Evolutionary conservation across 2,797 vertebrate species (phyloP).

Genomic region (Clarias laeviceps): DNA sequence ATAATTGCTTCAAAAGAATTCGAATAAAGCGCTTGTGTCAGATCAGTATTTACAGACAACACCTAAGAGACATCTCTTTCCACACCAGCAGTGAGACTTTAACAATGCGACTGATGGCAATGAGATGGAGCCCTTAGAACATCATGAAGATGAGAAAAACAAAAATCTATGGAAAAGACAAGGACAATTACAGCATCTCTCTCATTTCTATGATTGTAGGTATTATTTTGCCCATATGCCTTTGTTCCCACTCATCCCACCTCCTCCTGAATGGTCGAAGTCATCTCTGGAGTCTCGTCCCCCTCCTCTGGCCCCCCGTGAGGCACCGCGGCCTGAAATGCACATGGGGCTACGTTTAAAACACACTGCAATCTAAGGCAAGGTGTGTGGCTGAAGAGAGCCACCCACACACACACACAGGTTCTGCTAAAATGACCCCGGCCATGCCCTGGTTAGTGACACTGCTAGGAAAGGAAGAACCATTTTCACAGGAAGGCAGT

Average conservation of each 20-base stretch:
- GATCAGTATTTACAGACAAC: constrained; percentile 44
- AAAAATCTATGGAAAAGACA: constrained; percentile 20
- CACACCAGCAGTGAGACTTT: constrained; percentile 36
- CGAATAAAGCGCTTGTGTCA: constrained; percentile 13
- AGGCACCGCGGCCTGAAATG: constrained; percentile 83
- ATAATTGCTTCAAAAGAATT: neutral
- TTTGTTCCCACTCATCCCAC: constrained; percentile 61
- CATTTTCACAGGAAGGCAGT: constrained; percentile 21
- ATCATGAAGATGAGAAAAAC: constrained; percentile 5
- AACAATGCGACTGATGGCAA: constrained; percentile 52
- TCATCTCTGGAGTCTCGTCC: constrained; percentile 77
- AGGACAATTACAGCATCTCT: neutral
- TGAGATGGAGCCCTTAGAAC: constrained; percentile 55
- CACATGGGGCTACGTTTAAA: constrained; percentile 61
- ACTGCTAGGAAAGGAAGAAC: constrained; percentile 26
- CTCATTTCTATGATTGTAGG: neutral
- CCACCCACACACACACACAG: constrained; percentile 40
- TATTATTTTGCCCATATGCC: constrained; percentile 24
- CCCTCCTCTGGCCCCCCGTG: constrained; percentile 85
- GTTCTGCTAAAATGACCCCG: constrained; percentile 32
- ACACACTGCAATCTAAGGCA: constrained; percentile 45
- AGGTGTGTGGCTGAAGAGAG: constrained; percentile 40
- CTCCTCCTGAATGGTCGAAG: constrained; percentile 73
- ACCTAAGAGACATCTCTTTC: constrained; percentile 1
- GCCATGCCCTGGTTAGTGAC: constrained; percentile 40